Base-by-base conservation (phyloP, 2,113 vertebrate genomes). In the Muscicapa adusta region DNA sequence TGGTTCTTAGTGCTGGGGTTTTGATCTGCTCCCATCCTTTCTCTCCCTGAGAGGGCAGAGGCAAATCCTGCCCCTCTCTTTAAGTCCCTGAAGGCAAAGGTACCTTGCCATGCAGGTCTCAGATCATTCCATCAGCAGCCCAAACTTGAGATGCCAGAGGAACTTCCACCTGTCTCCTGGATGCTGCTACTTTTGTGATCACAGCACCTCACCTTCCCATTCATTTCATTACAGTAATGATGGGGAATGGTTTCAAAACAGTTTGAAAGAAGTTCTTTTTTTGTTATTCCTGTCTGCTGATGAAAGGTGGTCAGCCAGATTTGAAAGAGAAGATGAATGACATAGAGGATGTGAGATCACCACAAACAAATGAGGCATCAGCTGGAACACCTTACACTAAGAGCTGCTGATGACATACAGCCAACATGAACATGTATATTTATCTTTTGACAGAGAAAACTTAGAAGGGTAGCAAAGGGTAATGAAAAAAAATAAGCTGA, bases 401-500 rank as follows among this genome's bases (percentile, higher is more conserved):
- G 38, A 88, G 61, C 24, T 77, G 28, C 42, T 84, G 72, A 50
- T 63, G 81, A 50, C 22, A 47, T 5, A 10, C 23, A 88, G 34
- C 34, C 72, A 91, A 91, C 79, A 47, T 10, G 31, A 85, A 38
- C 63, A 60, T 79, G 6, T 47, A 10, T 54, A 62, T 62, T 88
- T 85, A 22, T 82, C 58, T 73, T 89, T 89, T 70, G 62, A 83
- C 58, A 85, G 63, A 73, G 36, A 48, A 89, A 70, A 54, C 87
- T 91, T 26, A 38, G 56, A 91, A 81, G 43, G 28, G 14, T n/a
- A 85, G 63, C 22, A 79, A 93, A 91, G 29, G 48, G 45, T 87
- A 85, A 92, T 70, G 36, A 85, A 80, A 67, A 67, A 60, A 63
- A 48, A 83, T 43, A 38, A 85, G 87, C 87, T 89, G 71, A 70